Percentiles rank a stretch among this genome's conserved stretches.
Conservation (phyloP, 2,797 vertebrate species). For the Ispidina lecontei region DNA sequence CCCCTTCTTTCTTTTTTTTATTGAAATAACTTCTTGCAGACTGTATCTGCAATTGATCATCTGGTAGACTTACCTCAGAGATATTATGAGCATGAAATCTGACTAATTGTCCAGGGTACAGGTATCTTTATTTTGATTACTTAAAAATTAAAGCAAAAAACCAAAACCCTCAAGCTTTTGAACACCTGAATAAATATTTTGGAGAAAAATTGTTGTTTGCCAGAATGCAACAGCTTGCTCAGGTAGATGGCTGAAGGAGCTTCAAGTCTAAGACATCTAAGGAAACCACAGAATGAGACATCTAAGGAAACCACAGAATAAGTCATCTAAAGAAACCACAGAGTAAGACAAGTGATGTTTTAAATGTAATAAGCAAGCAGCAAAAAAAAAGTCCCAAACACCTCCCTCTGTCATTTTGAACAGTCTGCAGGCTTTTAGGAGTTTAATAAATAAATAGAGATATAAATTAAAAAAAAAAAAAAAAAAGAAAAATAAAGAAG, state of each 20-base stretch:
- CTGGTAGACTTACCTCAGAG: background rate
- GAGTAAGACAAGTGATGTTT: no score
- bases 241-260: background rate
- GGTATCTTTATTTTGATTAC: background rate
- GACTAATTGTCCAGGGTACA: background rate
- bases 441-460: no score
- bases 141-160: constrained; percentile 9
- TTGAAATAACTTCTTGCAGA: background rate
- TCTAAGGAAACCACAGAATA: background rate
- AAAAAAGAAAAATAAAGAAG: no score
- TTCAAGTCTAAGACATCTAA: background rate
- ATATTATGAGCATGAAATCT: background rate
- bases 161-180: background rate
- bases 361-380: no score
- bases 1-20: background rate
- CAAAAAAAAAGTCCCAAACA: no score
- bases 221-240: background rate
- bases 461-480: background rate
- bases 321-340: background rate
- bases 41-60: background rate
- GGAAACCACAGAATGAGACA: background rate
- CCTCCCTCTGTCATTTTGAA: no score
- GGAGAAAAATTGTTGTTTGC: background rate
- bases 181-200: constrained; percentile 37
- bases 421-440: no score